A percentile compares a stretch with the other conserved stretches of the same genome.
phyloP scores from a whole-genome alignment of 2,888 invertebrate species.

The Tenthredo amoena region DNA sequence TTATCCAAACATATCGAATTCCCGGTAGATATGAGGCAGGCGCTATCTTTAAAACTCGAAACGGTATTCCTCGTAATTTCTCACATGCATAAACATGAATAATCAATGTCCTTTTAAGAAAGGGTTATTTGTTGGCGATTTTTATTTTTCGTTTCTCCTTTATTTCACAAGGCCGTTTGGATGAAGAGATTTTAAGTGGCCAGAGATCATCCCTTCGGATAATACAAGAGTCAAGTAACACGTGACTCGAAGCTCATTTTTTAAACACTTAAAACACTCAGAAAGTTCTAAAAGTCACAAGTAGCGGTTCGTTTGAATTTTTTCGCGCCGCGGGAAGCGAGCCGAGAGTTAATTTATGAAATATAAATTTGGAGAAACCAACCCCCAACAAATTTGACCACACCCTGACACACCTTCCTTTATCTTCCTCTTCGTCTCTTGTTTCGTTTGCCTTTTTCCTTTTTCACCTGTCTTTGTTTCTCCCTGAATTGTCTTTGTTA shows the following conservation, averaged over 20 bases:
- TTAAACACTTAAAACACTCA: slow-evolving; percentile 39
- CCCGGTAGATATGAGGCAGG: not conserved
- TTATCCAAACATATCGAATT: slow-evolving; percentile 37
- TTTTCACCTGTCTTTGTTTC: slow-evolving; percentile 45
- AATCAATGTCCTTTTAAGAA: not conserved
- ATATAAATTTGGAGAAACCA: slow-evolving; percentile 70
- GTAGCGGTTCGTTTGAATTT: slow-evolving; percentile 40
- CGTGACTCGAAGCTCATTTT: slow-evolving; percentile 28
- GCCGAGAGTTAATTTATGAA: slow-evolving; percentile 69
- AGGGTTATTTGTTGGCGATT: not conserved
- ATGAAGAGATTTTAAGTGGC: not conserved
- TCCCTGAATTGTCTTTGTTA: slow-evolving; percentile 21
- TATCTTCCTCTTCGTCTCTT: slow-evolving; percentile 59
- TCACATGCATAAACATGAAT: slow-evolving; percentile 28
- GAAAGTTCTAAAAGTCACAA: slow-evolving; percentile 35
- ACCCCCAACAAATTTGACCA: slow-evolving; percentile 74
- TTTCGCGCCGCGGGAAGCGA: slow-evolving; percentile 44
- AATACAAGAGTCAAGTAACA: slow-evolving; percentile 43
- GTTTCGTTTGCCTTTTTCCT: slow-evolving; percentile 53
- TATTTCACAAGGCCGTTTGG: slow-evolving; percentile 52
- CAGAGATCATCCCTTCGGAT: slow-evolving; percentile 43
- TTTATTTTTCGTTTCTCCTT: slow-evolving; percentile 44
- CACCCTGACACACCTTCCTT: slow-evolving; percentile 72
- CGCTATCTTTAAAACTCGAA: not conserved
- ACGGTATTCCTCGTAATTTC: slow-evolving; percentile 19